Evolutionary conservation across 2,888 invertebrate genomes (phyloP).

Genomic region (Epinotia nisella): DNA sequence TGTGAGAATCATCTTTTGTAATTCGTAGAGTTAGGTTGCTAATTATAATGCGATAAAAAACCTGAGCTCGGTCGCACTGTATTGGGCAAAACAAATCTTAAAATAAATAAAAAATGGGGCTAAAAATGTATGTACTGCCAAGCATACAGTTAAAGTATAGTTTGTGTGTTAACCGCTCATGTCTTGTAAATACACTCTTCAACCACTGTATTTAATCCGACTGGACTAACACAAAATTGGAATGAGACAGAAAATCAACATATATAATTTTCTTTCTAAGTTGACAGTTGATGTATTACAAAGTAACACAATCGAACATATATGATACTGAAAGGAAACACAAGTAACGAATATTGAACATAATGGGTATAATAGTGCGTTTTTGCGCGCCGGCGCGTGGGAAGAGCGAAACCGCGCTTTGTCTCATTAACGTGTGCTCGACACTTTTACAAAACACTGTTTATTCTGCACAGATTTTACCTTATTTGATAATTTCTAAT

Average conservation of each 20-base stretch:
- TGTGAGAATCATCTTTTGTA: too few relatives aligned
- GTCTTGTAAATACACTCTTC: too few relatives aligned
- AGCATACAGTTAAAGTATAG: too few relatives aligned
- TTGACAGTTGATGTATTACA: background rate
- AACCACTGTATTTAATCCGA: too few relatives aligned
- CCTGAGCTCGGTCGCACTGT: too few relatives aligned
- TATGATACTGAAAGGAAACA: slow-evolving; percentile 20
- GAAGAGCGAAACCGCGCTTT: slow-evolving; percentile 35
- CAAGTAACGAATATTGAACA: slow-evolving; percentile 30
- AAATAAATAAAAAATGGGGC: too few relatives aligned
- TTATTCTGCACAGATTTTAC: slow-evolving; percentile 30
- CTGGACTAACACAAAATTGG: background rate
- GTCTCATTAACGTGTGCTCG: slow-evolving; percentile 37
- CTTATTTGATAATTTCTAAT: slow-evolving; percentile 28
- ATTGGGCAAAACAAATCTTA: too few relatives aligned
- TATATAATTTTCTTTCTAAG: background rate
- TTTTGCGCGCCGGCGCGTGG: slow-evolving; percentile 24
- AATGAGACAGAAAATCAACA: background rate
- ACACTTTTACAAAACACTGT: slow-evolving; percentile 36
- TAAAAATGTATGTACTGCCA: too few relatives aligned
- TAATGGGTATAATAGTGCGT: slow-evolving; percentile 27
- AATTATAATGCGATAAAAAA: too few relatives aligned
- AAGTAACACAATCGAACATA: background rate
- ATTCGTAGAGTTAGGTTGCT: too few relatives aligned
- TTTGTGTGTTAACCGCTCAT: too few relatives aligned